phyloP scores from a whole-genome alignment of 1,140 invertebrate species.

The Cataglyphis hispanica region DNA sequence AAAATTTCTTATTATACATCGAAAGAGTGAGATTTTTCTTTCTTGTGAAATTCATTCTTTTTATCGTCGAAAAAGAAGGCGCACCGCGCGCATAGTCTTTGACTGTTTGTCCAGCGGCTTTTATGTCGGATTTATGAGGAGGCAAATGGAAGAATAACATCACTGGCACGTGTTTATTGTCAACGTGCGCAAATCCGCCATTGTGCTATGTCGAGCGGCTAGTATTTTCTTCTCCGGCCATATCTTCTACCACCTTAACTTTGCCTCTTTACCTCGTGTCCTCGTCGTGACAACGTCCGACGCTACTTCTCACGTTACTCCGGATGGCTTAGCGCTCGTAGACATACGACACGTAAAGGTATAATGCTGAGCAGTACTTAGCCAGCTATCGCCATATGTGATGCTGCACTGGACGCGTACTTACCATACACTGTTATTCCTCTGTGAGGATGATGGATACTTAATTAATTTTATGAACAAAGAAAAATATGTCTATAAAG shows the following conservation, averaged over 20 bases:
- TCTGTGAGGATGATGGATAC: background rate
- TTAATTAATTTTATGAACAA: background rate
- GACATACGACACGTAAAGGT: conserved; percentile 71
- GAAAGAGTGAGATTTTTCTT: conserved; percentile 9
- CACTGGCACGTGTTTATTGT: conserved; percentile 84
- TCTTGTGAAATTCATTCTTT: conserved; percentile 8
- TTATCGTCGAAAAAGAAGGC: background rate
- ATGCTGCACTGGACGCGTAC: conserved; percentile 54
- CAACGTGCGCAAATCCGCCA: conserved; percentile 74
- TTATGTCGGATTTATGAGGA: conserved; percentile 85
- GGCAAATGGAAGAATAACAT: conserved; percentile 85
- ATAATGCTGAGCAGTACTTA: conserved; percentile 67
- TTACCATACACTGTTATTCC: conserved; percentile 59
- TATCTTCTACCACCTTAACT: conserved; percentile 58
- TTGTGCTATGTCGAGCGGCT: conserved; percentile 17
- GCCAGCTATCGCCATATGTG: conserved; percentile 62
- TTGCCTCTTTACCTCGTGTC: conserved; percentile 19
- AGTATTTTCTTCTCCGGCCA: conserved; percentile 62
- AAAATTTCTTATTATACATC: conserved; percentile 9
- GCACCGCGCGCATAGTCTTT: conserved; percentile 48
- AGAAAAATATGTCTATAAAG: background rate
- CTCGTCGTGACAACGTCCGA: conserved; percentile 38
- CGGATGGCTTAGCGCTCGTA: conserved; percentile 57
- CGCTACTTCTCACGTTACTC: conserved; percentile 65
- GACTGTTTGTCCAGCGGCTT: conserved; percentile 63